Conservation (phyloP, 2,113 vertebrate genomes). For the Chionis minor region DNA sequence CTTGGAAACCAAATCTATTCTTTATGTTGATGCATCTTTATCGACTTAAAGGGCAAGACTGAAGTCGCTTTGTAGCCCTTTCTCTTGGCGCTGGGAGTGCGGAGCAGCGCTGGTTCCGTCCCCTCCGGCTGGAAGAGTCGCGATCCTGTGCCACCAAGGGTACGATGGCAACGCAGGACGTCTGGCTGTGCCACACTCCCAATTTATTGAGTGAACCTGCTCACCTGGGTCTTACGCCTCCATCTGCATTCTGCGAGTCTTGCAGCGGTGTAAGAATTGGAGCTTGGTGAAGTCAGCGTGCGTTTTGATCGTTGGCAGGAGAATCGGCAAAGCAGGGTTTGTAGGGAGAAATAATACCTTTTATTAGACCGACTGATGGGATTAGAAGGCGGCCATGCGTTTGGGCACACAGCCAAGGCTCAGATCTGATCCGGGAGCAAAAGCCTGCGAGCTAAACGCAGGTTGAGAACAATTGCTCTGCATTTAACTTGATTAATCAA, state of each 20-base stretch:
- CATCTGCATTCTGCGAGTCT: neutral
- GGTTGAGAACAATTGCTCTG: neutral
- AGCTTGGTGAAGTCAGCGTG: neutral
- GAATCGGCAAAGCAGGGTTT: neutral
- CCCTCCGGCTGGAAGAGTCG: neutral
- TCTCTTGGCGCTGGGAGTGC: neutral
- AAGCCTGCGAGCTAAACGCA: neutral
- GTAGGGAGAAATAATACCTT: slow-evolving; percentile 18
- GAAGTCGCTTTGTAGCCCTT: neutral
- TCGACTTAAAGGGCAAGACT: neutral
- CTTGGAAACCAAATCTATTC: neutral
- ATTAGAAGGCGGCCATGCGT: neutral
- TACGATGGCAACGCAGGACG: neutral
- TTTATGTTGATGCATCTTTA: neutral
- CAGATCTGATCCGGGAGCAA: neutral
- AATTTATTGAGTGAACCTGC: neutral
- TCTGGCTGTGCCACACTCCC: neutral
- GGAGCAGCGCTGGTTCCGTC: neutral
- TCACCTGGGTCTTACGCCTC: neutral
- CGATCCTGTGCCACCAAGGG: neutral
- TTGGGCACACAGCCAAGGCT: neutral
- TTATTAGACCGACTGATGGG: slow-evolving; percentile 1
- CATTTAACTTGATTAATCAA: slow-evolving; percentile 14
- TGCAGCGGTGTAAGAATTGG: neutral
- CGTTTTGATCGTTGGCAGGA: neutral